Evolutionary conservation across 2,888 invertebrate species (phyloP), one percentile per base, ranked within the genome.

Genomic region (Heliconius hortense): DNA sequence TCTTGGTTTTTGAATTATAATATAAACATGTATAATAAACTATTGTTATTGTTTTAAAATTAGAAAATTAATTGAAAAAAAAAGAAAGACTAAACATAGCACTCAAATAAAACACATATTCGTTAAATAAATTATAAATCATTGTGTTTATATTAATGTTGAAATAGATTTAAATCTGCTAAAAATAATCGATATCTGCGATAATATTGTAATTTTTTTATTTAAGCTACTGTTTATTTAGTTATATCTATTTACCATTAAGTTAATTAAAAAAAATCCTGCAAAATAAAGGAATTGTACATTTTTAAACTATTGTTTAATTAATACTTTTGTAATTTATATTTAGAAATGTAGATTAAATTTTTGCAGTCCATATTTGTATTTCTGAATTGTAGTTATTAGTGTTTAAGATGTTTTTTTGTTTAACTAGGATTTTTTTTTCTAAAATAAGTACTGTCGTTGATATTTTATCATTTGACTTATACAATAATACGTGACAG

Each of bases 401-500:
- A 39, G 64, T 68, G 67, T 68, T 60, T 62, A 31, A 31, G 56
- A 53, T 21, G 28, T 69, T 69, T 68, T 10, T 69, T 56, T 62
- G 62, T 43, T 63, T 53, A 56, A 43, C 15, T 69, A 59, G n/a
- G 59, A 48, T 62, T 68, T 74, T 68, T 68, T 74, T 68, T 68
- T 48, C 48, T 35, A 35, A 62, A 60, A 28, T 13, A 43, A 59
- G 73, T 67, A 60, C 60, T 62, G 21, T 43, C 24, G 28, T 69
- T 62, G 63, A 62, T 63, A 69, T 31, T 31, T 69, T 69, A 74
- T 69, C 69, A 53, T 69, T 69, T 35, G 5, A 60, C 48, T 21
- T 11, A 28, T 60, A 53, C 10, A 68, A 43, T 68, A 18, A 18
- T 39, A 26, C 10, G 62, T 59, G n/a, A 43, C 21, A 60, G 39